Evolutionary conservation across 2,113 vertebrate genomes (phyloP).

Genomic region (Silurus meridionalis): DNA sequence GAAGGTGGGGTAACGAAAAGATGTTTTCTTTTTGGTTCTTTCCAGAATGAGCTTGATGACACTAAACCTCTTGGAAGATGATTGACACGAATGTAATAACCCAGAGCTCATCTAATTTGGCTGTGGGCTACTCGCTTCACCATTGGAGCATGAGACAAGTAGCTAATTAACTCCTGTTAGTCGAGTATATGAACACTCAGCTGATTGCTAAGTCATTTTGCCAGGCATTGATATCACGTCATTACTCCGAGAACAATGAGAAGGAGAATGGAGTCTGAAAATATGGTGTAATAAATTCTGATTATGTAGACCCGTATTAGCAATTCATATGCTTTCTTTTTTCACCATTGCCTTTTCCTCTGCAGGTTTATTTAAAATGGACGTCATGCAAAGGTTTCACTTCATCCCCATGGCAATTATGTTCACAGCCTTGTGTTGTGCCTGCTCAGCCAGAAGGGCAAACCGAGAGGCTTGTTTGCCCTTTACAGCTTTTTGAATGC

Average conservation of each 20-base stretch:
- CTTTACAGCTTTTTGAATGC: background rate
- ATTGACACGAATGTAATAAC: conserved; percentile 75
- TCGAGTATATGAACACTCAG: conserved; percentile 59
- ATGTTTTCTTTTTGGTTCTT: conserved; percentile 5
- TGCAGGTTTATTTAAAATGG: background rate
- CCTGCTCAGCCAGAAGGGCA: background rate
- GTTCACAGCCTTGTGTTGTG: background rate
- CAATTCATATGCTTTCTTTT: background rate
- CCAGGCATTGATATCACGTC: conserved; percentile 53
- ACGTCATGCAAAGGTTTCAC: background rate
- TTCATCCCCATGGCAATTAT: conserved; percentile 31
- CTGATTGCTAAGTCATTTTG: conserved; percentile 47
- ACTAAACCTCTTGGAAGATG: conserved; percentile 57
- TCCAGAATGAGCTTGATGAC: conserved; percentile 48
- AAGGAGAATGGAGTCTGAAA: conserved; percentile 45
- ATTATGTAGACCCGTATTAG: conserved; percentile 20
- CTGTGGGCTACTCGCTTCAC: conserved; percentile 66
- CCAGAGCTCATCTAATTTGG: conserved; percentile 73
- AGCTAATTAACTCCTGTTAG: conserved; percentile 68
- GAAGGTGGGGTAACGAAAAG: conserved; percentile 4
- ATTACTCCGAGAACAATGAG: conserved; percentile 43
- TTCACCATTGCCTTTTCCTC: background rate
- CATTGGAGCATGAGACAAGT: conserved; percentile 65
- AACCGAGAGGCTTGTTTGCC: background rate
- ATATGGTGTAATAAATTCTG: conserved; percentile 18